phyloP scores from a whole-genome alignment of 2,888 invertebrate species.

The Incurvaria masculella region DNA sequence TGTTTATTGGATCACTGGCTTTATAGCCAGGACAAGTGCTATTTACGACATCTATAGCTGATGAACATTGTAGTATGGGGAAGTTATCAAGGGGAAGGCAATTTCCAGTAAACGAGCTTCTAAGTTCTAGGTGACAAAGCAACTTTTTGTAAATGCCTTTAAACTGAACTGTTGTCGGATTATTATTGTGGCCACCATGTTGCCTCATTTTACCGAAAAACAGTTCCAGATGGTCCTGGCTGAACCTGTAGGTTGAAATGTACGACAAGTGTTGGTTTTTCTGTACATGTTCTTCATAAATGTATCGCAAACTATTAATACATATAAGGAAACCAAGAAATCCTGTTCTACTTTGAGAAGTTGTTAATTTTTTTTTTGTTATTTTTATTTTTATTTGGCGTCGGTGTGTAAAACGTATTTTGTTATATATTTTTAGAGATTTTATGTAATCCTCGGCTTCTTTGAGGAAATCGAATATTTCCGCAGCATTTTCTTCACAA shows the following conservation, averaged over 20 bases:
- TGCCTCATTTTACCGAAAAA: not conserved
- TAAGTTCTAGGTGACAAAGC: not conserved
- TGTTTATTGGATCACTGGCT: not conserved
- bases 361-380: not conserved
- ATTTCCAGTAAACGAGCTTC: not conserved
- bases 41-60: not conserved
- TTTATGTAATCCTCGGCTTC: constrained; percentile 1
- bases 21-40: not conserved
- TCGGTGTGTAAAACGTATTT: too few species aligned
- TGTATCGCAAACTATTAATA: constrained; percentile 2
- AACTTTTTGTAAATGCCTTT: not conserved
- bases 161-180: not conserved
- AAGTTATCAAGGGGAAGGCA: not conserved
- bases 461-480: constrained; percentile 1
- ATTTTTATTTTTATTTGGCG: constrained; percentile 1
- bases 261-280: constrained; percentile 1
- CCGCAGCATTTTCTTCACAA: not conserved
- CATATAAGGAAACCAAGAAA: constrained; percentile 10
- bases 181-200: not conserved
- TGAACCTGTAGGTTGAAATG: constrained; percentile 8
- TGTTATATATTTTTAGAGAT: not conserved
- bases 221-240: constrained; percentile 13
- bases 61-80: not conserved
- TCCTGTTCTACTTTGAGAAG: constrained; percentile 4
- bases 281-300: not conserved